A percentile compares a stretch with the other conserved stretches of the same genome.
phyloP scores from a whole-genome alignment of 2,888 invertebrate species.

The Barypeithes pellucidus region DNA sequence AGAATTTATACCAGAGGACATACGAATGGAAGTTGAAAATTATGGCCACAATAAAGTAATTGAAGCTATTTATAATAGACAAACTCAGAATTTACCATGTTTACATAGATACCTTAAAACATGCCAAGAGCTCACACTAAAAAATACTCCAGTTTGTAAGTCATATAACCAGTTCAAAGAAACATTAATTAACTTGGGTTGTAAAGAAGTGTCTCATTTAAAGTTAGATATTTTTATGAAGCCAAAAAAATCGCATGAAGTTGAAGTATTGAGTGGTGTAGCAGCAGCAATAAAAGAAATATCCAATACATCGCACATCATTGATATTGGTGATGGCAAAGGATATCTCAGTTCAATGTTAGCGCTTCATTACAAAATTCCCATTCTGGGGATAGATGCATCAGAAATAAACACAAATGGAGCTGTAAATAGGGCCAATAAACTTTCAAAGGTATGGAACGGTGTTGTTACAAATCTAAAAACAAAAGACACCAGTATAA shows the following conservation, averaged over 20 bases:
- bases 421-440: constrained; percentile 75
- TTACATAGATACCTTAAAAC: constrained; percentile 62
- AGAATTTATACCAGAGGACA: constrained; percentile 73
- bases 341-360: constrained; percentile 88
- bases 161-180: constrained; percentile 68
- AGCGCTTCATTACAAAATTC: constrained; percentile 79
- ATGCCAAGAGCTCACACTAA: constrained; percentile 63
- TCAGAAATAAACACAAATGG: constrained; percentile 79
- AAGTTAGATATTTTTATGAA: constrained; percentile 82
- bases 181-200: constrained; percentile 64
- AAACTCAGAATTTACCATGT: constrained; percentile 57
- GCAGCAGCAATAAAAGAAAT: constrained; percentile 72
- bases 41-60: constrained; percentile 70
- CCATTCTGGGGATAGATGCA: constrained; percentile 88
- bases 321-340: constrained; percentile 93
- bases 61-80: constrained; percentile 71
- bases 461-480: constrained; percentile 59
- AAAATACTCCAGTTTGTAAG: constrained; percentile 69
- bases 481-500: constrained; percentile 53
- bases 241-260: constrained; percentile 88
- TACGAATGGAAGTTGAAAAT: constrained; percentile 73
- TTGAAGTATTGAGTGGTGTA: constrained; percentile 77
- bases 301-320: constrained; percentile 71
- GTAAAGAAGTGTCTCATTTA: constrained; percentile 66
- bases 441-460: constrained; percentile 70